Conservation (phyloP, 53 echinoderm and acorn worm genomes). For the Astropecten irregularis region DNA sequence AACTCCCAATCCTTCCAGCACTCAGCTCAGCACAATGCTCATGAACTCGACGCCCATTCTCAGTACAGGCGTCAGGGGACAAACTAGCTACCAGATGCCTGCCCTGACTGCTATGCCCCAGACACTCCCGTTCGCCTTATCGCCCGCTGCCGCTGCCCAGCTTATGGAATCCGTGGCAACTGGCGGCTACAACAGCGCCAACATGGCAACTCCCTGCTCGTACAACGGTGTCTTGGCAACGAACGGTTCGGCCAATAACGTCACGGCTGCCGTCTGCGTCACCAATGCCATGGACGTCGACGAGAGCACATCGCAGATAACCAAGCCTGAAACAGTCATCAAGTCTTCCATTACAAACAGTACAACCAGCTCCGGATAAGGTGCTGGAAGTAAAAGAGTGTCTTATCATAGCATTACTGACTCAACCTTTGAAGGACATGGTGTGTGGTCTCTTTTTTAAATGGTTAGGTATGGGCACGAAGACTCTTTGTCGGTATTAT, state of each 20-base stretch:
- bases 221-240: not conserved
- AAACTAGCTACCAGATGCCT: not conserved
- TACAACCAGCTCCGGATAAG: not conserved
- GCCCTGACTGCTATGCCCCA: conserved; percentile 27
- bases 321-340: conserved; percentile 19
- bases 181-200: conserved; percentile 7
- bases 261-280: not conserved
- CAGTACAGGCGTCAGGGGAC: conserved; percentile 23
- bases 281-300: not conserved
- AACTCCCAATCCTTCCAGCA: not conserved
- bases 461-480: too few species aligned
- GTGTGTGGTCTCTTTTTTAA: too few species aligned
- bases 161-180: not conserved
- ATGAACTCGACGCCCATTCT: conserved; percentile 28
- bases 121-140: conserved; percentile 25
- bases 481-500: too few species aligned
- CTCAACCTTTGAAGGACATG: too few species aligned
- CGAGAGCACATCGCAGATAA: not conserved
- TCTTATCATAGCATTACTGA: too few species aligned
- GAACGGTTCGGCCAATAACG: not conserved
- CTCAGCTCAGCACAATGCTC: conserved; percentile 11
- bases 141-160: conserved; percentile 34
- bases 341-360: conserved; percentile 1
- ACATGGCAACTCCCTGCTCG: not conserved
- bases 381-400: too few species aligned